phyloP scores from a whole-genome alignment of 2,113 vertebrate species.

The Ageneiosus marmoratus region DNA sequence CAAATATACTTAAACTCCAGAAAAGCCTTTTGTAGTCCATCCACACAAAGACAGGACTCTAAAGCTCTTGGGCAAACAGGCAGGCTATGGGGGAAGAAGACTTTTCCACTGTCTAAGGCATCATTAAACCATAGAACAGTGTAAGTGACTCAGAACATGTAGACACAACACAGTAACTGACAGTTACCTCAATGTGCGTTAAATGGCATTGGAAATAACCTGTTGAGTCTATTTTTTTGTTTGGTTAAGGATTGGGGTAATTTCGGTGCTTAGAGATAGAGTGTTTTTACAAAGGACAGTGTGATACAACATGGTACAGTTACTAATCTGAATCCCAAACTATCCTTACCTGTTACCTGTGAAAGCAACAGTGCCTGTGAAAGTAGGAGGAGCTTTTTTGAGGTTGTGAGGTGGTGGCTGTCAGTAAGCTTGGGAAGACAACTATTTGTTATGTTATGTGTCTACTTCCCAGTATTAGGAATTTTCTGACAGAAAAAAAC shows the following conservation, averaged over 20 bases:
- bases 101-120: slow-evolving; percentile 52
- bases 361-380: background rate
- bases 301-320: background rate
- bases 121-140: background rate
- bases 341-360: background rate
- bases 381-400: background rate
- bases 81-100: slow-evolving; percentile 42
- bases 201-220: background rate
- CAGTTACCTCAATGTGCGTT: background rate
- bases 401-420: background rate
- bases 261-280: background rate
- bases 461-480: background rate
- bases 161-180: slow-evolving; percentile 34
- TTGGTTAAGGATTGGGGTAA: background rate
- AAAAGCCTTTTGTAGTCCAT: slow-evolving; percentile 21
- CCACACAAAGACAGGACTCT: slow-evolving; percentile 61
- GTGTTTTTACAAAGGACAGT: background rate
- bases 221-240: background rate
- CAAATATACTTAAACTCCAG: background rate
- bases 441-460: background rate
- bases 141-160: slow-evolving; percentile 17
- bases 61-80: slow-evolving; percentile 70
- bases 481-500: background rate
- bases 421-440: background rate
- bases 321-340: background rate